Conservation (phyloP, 2,888 invertebrate species). For the Pogonocherus hispidulus region DNA sequence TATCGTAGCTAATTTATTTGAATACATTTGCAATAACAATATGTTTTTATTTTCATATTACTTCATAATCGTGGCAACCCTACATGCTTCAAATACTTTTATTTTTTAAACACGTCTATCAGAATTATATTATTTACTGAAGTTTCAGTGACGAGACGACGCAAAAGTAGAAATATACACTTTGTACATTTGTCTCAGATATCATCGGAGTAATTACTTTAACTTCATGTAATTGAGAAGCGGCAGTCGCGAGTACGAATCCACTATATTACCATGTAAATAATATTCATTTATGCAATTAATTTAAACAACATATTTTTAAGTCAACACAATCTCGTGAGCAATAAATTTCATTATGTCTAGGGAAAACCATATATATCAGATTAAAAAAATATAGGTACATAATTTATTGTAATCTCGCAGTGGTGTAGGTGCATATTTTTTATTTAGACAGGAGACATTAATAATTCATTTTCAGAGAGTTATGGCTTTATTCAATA, state of each 20-base stretch:
- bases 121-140: too few relatives aligned
- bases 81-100: too few relatives aligned
- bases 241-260: conserved; percentile 10
- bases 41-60: too few relatives aligned
- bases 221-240: conserved; percentile 21
- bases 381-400: neutral
- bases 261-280: conserved; percentile 25
- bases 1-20: too few relatives aligned
- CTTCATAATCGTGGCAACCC: too few relatives aligned
- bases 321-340: conserved; percentile 32
- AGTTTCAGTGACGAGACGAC: neutral
- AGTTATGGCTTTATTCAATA: too few relatives aligned
- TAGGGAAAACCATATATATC: neutral
- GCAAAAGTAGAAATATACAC: conserved; percentile 14
- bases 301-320: conserved; percentile 36
- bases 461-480: too few relatives aligned
- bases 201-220: conserved; percentile 21
- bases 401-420: neutral
- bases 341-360: conserved; percentile 28
- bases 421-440: neutral
- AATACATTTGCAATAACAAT: too few relatives aligned
- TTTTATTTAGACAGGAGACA: too few relatives aligned
- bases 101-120: too few relatives aligned
- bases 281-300: conserved; percentile 34
- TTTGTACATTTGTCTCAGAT: conserved; percentile 17